These are phyloP conservation scores for Hirtodrosophila duncani DNA, from an alignment of 2,888 invertebrate genomes.

Conservation along the genomic window DNA sequence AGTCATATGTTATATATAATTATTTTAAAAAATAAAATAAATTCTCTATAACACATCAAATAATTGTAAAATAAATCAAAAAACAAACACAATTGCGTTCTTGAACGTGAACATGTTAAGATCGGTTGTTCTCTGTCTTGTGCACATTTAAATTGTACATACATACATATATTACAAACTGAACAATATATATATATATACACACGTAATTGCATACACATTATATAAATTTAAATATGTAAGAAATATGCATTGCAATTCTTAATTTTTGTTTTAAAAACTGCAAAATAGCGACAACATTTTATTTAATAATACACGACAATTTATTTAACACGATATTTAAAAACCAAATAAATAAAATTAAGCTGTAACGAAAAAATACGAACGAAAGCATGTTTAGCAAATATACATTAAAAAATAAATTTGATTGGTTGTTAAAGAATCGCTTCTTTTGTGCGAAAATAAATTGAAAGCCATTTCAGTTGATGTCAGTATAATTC, in stretches of 20 bases:
- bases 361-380: constrained; percentile 14
- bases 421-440: too few species aligned
- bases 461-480: too few species aligned
- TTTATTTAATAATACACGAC: too few species aligned
- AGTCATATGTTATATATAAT: constrained; percentile 39
- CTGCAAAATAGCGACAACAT: too few species aligned
- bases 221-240: constrained; percentile 12
- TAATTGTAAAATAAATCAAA: constrained; percentile 33
- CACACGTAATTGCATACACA: constrained; percentile 13
- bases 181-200: constrained; percentile 14
- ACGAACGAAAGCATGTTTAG: neutral
- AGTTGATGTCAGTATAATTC: too few species aligned
- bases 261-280: too few species aligned
- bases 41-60: constrained; percentile 28
- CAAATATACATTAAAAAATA: constrained; percentile 12
- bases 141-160: constrained; percentile 46
- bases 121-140: constrained; percentile 47
- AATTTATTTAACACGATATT: constrained; percentile 18
- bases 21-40: neutral
- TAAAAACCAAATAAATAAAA: constrained; percentile 3
- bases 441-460: too few species aligned
- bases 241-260: too few species aligned
- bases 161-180: constrained; percentile 28
- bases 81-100: constrained; percentile 27
- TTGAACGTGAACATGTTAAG: constrained; percentile 37